Evolutionary conservation across 2,113 vertebrate genomes (phyloP), one percentile per base, ranked within the genome.

Genomic region (Leucosticte australis): DNA sequence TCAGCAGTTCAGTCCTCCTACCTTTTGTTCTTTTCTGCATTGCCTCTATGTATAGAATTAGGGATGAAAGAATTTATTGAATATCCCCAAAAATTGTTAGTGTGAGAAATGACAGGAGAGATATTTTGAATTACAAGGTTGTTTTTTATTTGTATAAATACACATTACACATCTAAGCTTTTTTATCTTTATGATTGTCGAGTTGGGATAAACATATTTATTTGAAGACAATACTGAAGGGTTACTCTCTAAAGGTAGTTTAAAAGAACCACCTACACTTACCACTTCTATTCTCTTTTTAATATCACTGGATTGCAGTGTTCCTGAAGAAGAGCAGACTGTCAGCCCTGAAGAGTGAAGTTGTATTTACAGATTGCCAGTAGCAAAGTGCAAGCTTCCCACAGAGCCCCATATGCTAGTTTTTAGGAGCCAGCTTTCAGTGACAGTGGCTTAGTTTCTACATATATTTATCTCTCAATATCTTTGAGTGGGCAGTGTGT

Each of bases 181-280:
- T 89, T 53, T 82, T 50, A 37, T 74, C 68, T 65, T 75, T 27
- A 13, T 30, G 33, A 79, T 63, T 90, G 42, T 35, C 4, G 26
- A 62, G 31, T 42, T 47, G 15, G 5, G 27, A 88, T 90, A 92
- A 91, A 94, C 47, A 69, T 13, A 49, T 67, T 11, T 53, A 59
- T 84, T 84, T 81, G 37, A 90, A 91, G 52, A 89, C 53, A 71
- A 76, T 76, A 53, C 33, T 87, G 64, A 30, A 41, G 50, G 52
- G 56, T 74, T 92, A 23, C 64, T 90, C 63, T 77, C 35, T 12
- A 9, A 74, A 74, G 19, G 63, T 70, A 70, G 17, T 91, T 94
- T 77, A 77, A 95, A 88, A 93, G 79, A 80, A 80, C 87, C 85
- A 78, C 92, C 79, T 94, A 95, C 68, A 35, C 68, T 77, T 85